Evolutionary conservation across 2,888 invertebrate species (phyloP).

Genomic region (Aethes cnicana): DNA sequence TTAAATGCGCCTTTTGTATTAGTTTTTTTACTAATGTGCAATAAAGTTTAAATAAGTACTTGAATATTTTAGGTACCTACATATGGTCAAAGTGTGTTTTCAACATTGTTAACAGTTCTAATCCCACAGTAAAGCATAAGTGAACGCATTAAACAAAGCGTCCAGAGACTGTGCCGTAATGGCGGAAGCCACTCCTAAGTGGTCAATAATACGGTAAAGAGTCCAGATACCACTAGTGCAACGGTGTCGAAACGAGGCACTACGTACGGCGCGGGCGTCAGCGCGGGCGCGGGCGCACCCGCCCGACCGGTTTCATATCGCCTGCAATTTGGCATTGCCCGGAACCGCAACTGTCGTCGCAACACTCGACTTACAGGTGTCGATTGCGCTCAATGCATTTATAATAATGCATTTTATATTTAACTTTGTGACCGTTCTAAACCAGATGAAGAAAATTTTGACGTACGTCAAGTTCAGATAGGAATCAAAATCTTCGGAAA

Average conservation of each 20-base stretch:
- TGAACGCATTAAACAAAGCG: constrained; percentile 9
- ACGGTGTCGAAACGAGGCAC: constrained; percentile 60
- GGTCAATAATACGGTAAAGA: constrained; percentile 44
- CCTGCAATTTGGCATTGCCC: constrained; percentile 42
- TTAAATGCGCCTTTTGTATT: no score
- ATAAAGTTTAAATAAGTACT: no score
- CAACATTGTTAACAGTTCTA: no score
- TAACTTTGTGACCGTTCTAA: no score
- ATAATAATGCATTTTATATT: no score
- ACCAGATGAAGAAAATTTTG: no score
- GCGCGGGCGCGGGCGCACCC: constrained; percentile 32
- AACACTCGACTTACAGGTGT: constrained; percentile 66
- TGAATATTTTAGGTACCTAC: no score
- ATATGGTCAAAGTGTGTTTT: no score
- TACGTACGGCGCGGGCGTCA: constrained; percentile 34
- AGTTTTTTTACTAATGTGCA: no score
- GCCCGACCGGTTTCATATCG: constrained; percentile 66
- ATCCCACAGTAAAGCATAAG: neutral
- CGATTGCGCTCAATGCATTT: constrained; percentile 65
- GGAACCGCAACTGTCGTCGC: constrained; percentile 59
- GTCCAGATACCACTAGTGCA: constrained; percentile 67
- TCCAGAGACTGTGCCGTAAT: constrained; percentile 12
- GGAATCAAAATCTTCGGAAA: no score
- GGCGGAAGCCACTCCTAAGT: constrained; percentile 30
- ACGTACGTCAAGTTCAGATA: no score